Evolutionary conservation across 2,888 invertebrate species (phyloP), one percentile per base, ranked within the genome.

Genomic region (Eulithis testata): DNA sequence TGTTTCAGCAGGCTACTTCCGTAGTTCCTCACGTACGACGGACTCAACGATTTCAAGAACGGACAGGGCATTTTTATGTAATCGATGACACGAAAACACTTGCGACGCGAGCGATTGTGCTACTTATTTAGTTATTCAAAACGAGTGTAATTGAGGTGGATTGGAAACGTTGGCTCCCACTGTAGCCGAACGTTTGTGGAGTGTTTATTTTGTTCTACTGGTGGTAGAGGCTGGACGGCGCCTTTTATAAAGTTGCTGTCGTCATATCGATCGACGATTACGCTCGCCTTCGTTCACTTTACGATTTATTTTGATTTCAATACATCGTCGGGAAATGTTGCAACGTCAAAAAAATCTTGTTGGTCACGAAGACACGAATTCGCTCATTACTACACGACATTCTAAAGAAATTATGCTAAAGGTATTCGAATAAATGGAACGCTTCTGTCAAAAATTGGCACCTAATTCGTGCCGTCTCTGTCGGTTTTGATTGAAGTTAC

Each of bases 21-120:
- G 91, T 98, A 97, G 88, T 97, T 97, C 73, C 96, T 95, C 71
- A 98, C 94, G 90, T 96, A 98, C 80, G 95, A 95, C 73, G 96
- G 94, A 79, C 96, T 96, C 70, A 98, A 93, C 73, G 96, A 95
- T 77, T 96, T 96, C 80, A 98, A 90, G 91, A 98, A 98, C 71
- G 98, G 98, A 87, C 98, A 98, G 84, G 97, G 96, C 97, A 98
- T 97, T 83, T 90, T 95, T 91, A 90, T 90, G 85, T 90, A 90
- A 90, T 89, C 85, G 78, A 82, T 86, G 81, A 82, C 82, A 78
- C 81, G 71, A 80, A 31, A 81, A 84, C 83, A 85, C 84, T 86
- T 82, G 81, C 78, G 77, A 83, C 80, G 84, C 82, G 66, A 76
- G 69, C 64, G 78, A 78, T 73, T 68, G 68, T 76, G 79, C 72